These are phyloP conservation scores for Galerucella calmariensis DNA, from an alignment of 2,888 invertebrate species.

Conservation along the genomic window DNA sequence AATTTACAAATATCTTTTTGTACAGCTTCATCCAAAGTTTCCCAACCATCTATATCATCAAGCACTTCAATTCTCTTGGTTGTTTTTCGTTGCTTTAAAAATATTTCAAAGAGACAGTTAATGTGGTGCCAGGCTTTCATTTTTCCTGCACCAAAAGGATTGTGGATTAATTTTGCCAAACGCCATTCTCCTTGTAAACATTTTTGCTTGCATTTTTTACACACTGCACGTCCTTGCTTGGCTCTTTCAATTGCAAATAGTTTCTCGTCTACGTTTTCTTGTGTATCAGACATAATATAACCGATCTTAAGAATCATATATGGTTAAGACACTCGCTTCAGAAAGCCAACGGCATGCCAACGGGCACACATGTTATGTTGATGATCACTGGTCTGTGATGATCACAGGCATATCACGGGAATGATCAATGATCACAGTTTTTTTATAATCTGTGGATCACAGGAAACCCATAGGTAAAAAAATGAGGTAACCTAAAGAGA, in stretches of 20 bases:
- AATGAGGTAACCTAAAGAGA: too few relatives aligned
- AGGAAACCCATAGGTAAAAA: too few relatives aligned
- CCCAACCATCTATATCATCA: slow-evolving; percentile 84
- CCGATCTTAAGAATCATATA: not conserved
- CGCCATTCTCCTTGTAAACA: slow-evolving; percentile 79
- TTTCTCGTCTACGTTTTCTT: slow-evolving; percentile 63
- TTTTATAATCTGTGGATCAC: too few relatives aligned
- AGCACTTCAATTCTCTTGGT: slow-evolving; percentile 84
- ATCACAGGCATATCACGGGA: too few relatives aligned
- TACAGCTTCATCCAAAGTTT: slow-evolving; percentile 73
- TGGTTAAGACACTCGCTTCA: too few relatives aligned
- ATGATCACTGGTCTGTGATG: too few relatives aligned
- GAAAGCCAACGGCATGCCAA: too few relatives aligned
- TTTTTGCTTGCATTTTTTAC: slow-evolving; percentile 87
- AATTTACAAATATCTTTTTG: slow-evolving; percentile 73
- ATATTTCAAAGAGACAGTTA: slow-evolving; percentile 75
- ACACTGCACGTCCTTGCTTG: slow-evolving; percentile 82
- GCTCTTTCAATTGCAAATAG: slow-evolving; percentile 82
- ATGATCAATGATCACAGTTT: too few relatives aligned
- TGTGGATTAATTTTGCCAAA: slow-evolving; percentile 81
- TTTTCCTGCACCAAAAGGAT: slow-evolving; percentile 78
- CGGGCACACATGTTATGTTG: too few relatives aligned
- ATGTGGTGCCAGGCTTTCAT: slow-evolving; percentile 91
- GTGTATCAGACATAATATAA: slow-evolving; percentile 59
- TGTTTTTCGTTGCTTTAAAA: slow-evolving; percentile 70